A percentile compares a stretch with the other conserved stretches of the same genome.
Evolutionary conservation across 2,113 vertebrate species (phyloP).

Genomic region (Pionites leucogaster): DNA sequence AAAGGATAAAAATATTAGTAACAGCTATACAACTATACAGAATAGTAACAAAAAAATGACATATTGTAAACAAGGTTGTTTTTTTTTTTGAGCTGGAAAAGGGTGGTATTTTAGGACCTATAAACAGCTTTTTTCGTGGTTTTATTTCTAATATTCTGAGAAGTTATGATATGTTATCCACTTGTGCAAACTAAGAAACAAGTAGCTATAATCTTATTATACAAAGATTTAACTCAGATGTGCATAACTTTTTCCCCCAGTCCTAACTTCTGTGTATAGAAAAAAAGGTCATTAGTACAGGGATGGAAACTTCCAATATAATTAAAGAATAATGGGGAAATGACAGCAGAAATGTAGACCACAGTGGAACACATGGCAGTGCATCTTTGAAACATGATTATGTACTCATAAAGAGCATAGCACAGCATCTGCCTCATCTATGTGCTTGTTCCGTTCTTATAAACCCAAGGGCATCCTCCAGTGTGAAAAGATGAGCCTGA

Average conservation of each 20-base stretch:
- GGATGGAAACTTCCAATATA: neutral
- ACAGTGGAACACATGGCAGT: neutral
- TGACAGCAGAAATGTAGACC: neutral
- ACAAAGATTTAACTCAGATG: neutral
- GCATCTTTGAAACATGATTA: neutral
- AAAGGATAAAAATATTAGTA: neutral
- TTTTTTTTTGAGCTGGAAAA: neutral
- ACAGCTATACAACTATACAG: neutral
- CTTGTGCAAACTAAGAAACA: neutral
- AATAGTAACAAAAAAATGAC: neutral
- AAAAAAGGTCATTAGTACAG: fast-evolving
- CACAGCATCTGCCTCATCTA: neutral
- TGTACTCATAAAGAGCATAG: neutral
- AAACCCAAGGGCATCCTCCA: neutral
- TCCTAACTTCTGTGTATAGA: neutral
- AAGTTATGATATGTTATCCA: neutral
- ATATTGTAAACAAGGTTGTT: neutral
- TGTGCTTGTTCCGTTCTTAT: neutral
- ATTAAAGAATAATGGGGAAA: neutral
- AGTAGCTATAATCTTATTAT: neutral
- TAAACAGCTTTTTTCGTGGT: fast-evolving
- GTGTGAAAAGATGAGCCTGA: neutral
- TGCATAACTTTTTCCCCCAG: fast-evolving
- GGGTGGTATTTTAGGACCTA: neutral
- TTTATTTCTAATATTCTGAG: neutral